Evolutionary conservation across 1,140 invertebrate species (phyloP).

Genomic region (Neodiprion pinetum): DNA sequence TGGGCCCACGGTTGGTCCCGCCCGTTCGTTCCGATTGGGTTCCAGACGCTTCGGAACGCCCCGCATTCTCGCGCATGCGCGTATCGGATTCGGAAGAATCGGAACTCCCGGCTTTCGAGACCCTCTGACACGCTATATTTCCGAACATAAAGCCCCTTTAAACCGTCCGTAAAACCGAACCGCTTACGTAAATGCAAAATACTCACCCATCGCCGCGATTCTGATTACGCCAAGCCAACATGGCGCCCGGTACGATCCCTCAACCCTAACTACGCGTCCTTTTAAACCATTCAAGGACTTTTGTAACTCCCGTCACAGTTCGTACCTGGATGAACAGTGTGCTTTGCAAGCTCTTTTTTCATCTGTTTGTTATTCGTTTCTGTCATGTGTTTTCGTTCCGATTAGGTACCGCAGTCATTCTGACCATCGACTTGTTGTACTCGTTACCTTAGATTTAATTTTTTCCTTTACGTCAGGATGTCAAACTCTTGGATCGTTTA

Average conservation of each 20-base stretch:
- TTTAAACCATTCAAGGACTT: too few species aligned
- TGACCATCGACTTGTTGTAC: too few species aligned
- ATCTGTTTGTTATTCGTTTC: too few species aligned
- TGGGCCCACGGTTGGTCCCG: not conserved
- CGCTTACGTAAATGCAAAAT: slow-evolving; percentile 1
- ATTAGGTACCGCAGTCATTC: too few species aligned
- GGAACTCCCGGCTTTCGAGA: not conserved
- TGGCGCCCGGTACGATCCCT: not conserved
- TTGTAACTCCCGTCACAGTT: too few species aligned
- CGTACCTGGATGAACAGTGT: too few species aligned
- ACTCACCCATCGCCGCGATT: not conserved
- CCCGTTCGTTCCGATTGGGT: not conserved
- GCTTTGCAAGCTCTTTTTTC: too few species aligned
- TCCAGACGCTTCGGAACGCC: not conserved
- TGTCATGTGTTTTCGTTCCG: too few species aligned
- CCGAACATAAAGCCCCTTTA: not conserved
- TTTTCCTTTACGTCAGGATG: too few species aligned
- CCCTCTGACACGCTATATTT: not conserved
- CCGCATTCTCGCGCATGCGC: not conserved
- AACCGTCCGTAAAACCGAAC: not conserved
- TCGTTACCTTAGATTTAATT: too few species aligned
- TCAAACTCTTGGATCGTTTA: too few species aligned
- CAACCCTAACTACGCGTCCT: not conserved
- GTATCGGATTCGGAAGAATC: not conserved
- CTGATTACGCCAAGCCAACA: not conserved